Percentiles rank a stretch among this genome's conserved stretches.
Conservation (phyloP, 2,113 vertebrate species). For the Balaenoptera acutorostrata region DNA sequence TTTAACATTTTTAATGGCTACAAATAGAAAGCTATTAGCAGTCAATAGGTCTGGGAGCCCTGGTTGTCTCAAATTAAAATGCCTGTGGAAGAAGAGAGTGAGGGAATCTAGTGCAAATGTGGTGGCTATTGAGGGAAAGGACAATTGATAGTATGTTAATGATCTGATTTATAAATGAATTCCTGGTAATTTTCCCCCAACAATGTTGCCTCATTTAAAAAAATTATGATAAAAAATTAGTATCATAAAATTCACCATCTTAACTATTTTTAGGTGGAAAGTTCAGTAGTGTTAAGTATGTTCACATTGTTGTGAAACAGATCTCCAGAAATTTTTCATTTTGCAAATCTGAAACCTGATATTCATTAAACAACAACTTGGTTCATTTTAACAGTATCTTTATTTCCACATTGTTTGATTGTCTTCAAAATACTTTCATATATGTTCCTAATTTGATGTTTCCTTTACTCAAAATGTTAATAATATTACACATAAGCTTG, state of each 20-base stretch:
- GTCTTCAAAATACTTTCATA: neutral
- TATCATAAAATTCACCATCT: neutral
- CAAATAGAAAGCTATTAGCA: neutral
- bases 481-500: neutral
- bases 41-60: neutral
- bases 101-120: neutral
- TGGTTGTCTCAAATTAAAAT: neutral
- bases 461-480: neutral
- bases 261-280: neutral
- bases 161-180: neutral
- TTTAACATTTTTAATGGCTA: conserved; percentile 6
- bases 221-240: neutral
- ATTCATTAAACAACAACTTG: neutral
- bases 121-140: neutral
- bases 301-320: neutral
- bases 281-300: neutral
- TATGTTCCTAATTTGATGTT: neutral
- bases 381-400: neutral
- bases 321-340: neutral
- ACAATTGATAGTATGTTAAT: neutral
- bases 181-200: neutral
- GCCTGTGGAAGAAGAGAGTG: neutral
- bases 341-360: neutral
- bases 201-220: neutral
- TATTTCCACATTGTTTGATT: neutral